A percentile compares a stretch with the other conserved stretches of the same genome.
Evolutionary conservation across 1,140 invertebrate species (phyloP).

Genomic region (Drosophila sucinea): DNA sequence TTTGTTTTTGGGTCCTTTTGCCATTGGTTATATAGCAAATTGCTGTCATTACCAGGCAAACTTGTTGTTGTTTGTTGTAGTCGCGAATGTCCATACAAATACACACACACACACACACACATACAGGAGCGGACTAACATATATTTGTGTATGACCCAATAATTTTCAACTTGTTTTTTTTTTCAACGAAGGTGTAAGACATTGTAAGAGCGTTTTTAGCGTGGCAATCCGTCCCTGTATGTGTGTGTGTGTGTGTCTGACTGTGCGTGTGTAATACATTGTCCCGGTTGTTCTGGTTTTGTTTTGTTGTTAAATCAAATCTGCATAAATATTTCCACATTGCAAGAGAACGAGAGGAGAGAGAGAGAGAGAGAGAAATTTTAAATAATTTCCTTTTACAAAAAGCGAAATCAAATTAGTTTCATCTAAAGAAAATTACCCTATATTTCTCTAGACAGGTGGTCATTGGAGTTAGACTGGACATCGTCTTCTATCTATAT

Average conservation of each 20-base stretch:
- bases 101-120: not conserved
- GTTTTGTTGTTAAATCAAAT: slow-evolving; percentile 47
- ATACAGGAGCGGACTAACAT: not conserved
- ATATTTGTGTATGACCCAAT: too few relatives aligned
- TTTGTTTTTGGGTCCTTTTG: slow-evolving; percentile 10
- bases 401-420: not conserved
- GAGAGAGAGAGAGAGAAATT: not conserved
- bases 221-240: not conserved
- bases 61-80: slow-evolving; percentile 31
- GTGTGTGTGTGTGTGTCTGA: slow-evolving; percentile 2
- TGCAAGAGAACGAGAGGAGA: not conserved
- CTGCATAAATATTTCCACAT: slow-evolving; percentile 50
- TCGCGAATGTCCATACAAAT: not conserved
- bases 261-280: slow-evolving; percentile 38
- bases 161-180: too few relatives aligned
- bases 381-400: not conserved
- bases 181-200: too few relatives aligned
- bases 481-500: too few relatives aligned
- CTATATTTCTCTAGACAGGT: not conserved
- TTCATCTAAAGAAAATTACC: slow-evolving; percentile 2
- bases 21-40: slow-evolving; percentile 33
- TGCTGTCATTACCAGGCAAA: slow-evolving; percentile 51
- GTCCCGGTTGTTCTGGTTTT: slow-evolving; percentile 26
- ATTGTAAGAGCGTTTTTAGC: too few relatives aligned
- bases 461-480: too few relatives aligned